These are phyloP conservation scores for Pleuronectes platessa DNA, from an alignment of 2,113 vertebrate species.

Conservation along the genomic window DNA sequence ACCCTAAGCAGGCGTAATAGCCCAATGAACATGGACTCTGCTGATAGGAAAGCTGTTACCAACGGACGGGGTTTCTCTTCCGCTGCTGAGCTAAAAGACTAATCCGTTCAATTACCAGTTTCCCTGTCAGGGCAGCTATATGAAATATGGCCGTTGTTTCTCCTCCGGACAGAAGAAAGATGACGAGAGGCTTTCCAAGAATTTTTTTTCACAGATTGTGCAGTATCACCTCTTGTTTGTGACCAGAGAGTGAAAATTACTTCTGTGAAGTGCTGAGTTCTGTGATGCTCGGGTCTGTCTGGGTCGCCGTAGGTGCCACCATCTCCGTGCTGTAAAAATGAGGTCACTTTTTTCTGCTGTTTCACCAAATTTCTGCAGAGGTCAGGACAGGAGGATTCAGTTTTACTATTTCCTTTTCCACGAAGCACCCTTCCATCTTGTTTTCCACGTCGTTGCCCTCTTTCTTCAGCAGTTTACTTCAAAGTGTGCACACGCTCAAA, in stretches of 20 bases:
- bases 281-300: slow-evolving; percentile 67
- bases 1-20: slow-evolving; percentile 77
- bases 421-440: slow-evolving; percentile 8
- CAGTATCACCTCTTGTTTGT: slow-evolving; percentile 63
- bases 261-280: slow-evolving; percentile 81
- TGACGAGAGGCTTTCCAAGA: slow-evolving; percentile 45
- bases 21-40: slow-evolving; percentile 64
- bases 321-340: slow-evolving; percentile 75
- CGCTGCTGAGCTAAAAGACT: slow-evolving; percentile 45
- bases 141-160: slow-evolving; percentile 63
- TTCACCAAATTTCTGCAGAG: slow-evolving; percentile 75
- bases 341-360: slow-evolving; percentile 83
- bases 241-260: slow-evolving; percentile 63
- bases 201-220: slow-evolving; percentile 53
- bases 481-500: not conserved
- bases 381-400: slow-evolving; percentile 31
- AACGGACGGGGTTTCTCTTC: slow-evolving; percentile 53
- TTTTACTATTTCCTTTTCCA: slow-evolving; percentile 21
- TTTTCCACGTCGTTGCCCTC: not conserved
- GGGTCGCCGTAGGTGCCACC: slow-evolving; percentile 74
- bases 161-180: slow-evolving; percentile 37
- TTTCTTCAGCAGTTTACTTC: not conserved
- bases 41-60: slow-evolving; percentile 72
- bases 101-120: slow-evolving; percentile 63
- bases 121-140: slow-evolving; percentile 56